phyloP scores from a whole-genome alignment of 37 sponge, comb jelly and placozoan genomes.

The Agelas oroides region DNA sequence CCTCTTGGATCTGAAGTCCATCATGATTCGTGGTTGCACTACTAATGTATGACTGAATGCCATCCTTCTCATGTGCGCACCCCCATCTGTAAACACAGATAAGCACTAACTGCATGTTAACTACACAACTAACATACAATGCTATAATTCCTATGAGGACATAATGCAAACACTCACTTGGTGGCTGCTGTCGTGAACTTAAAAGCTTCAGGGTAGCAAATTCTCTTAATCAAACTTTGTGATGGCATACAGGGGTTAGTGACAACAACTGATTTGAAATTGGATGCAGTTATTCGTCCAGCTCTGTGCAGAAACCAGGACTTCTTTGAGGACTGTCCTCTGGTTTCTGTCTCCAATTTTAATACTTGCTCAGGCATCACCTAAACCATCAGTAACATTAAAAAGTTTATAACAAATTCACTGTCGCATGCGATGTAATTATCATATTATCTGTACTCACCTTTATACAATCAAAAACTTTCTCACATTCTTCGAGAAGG shows the following conservation, averaged over 20 bases:
- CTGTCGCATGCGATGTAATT: too few species aligned
- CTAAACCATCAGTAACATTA: not conserved
- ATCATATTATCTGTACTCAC: not conserved
- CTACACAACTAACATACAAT: too few species aligned
- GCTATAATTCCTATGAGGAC: too few species aligned
- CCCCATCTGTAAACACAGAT: too few species aligned
- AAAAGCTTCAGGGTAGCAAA: conserved; percentile 56
- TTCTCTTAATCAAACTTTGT: conserved; percentile 34
- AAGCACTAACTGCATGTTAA: too few species aligned
- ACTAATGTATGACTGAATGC: conserved; percentile 6
- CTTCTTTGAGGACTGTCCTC: conserved; percentile 39
- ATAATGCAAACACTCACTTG: not conserved
- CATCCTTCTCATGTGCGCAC: conserved; percentile 44
- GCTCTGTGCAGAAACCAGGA: conserved; percentile 61
- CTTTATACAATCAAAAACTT: conserved; percentile 14
- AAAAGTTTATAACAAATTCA: too few species aligned
- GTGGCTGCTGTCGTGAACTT: conserved; percentile 33
- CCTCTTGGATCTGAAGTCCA: conserved; percentile 13
- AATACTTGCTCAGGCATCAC: conserved; percentile 32
- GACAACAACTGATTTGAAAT: conserved; percentile 42
- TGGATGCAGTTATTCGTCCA: conserved; percentile 70
- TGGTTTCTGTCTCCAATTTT: conserved; percentile 46
- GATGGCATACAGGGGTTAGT: conserved; percentile 50
- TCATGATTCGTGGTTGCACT: conserved; percentile 18
- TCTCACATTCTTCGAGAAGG: conserved; percentile 49